Conservation (phyloP, 1,140 invertebrate species). For the Dryas iulia region DNA sequence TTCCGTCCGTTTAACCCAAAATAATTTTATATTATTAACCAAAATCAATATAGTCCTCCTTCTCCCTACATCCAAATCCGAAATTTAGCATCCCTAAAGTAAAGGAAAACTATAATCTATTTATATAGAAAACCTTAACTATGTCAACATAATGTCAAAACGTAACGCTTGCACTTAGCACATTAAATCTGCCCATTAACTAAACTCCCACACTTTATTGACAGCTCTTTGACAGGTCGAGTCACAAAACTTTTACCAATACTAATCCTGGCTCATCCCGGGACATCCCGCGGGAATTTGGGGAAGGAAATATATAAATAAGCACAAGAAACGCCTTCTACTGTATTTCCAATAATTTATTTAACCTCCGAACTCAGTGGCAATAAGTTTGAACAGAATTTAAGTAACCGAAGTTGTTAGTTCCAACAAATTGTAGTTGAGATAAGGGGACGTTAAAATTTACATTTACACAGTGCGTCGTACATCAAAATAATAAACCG, state of each 20-base stretch:
- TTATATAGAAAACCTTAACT: not conserved
- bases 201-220: not conserved
- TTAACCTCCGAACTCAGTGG: conserved; percentile 18
- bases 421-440: not conserved
- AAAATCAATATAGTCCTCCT: too few species aligned
- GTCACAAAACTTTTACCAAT: not conserved
- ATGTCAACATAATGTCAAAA: not conserved
- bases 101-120: not conserved
- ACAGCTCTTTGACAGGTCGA: not conserved
- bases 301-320: not conserved
- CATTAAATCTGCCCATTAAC: not conserved
- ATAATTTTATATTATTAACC: too few species aligned
- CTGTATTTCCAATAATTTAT: conserved; percentile 14
- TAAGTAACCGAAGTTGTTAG: not conserved
- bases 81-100: too few species aligned
- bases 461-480: not conserved
- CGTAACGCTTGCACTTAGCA: not conserved
- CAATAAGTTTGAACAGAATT: conserved; percentile 7
- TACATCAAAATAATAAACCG: conserved; percentile 3
- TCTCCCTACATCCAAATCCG: too few species aligned
- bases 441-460: conserved; percentile 9
- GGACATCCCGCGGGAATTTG: not conserved
- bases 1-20: too few species aligned
- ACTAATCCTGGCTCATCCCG: conserved; percentile 3
- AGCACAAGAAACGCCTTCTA: conserved; percentile 7